Percentiles rank a stretch among this genome's conserved stretches.
Conservation (phyloP, 2,888 invertebrate genomes). For the Heliothis peltigera region DNA sequence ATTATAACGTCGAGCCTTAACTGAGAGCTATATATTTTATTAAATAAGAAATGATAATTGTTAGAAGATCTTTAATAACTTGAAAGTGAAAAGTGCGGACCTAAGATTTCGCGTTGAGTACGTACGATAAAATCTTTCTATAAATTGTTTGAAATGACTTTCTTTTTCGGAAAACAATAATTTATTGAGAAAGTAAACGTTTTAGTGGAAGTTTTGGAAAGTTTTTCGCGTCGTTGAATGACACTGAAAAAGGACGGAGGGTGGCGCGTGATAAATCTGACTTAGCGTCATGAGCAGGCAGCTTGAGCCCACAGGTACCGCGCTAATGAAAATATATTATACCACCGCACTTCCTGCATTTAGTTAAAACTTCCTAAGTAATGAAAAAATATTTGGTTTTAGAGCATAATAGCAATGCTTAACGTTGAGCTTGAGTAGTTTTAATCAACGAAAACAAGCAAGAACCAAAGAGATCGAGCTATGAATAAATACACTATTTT, state of each 20-base stretch:
- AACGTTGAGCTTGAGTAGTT: background rate
- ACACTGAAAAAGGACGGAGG: slow-evolving; percentile 74
- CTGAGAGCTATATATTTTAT: background rate
- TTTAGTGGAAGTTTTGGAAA: slow-evolving; percentile 54
- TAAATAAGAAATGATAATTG: slow-evolving; percentile 3
- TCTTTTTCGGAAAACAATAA: slow-evolving; percentile 45
- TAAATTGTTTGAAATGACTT: slow-evolving; percentile 40
- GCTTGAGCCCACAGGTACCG: slow-evolving; percentile 74
- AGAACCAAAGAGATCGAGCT: background rate
- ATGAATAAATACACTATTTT: slow-evolving; percentile 24
- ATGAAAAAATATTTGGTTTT: slow-evolving; percentile 36
- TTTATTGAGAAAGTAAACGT: slow-evolving; percentile 40
- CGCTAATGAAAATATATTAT: slow-evolving; percentile 83
- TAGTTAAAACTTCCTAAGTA: slow-evolving; percentile 36
- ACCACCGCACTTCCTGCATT: slow-evolving; percentile 57
- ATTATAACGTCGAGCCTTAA: background rate
- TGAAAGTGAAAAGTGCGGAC: slow-evolving; percentile 12
- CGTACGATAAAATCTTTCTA: slow-evolving; percentile 15
- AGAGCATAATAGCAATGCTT: slow-evolving; percentile 1
- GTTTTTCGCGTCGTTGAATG: slow-evolving; percentile 65
- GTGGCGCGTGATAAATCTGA: slow-evolving; percentile 82
- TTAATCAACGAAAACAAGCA: background rate
- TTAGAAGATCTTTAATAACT: slow-evolving; percentile 6
- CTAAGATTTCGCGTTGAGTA: slow-evolving; percentile 22
- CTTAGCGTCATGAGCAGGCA: slow-evolving; percentile 78